Percentiles rank a stretch among this genome's conserved stretches.
phyloP scores from a whole-genome alignment of 2,888 invertebrate species.

The Isoperla grammatica region DNA sequence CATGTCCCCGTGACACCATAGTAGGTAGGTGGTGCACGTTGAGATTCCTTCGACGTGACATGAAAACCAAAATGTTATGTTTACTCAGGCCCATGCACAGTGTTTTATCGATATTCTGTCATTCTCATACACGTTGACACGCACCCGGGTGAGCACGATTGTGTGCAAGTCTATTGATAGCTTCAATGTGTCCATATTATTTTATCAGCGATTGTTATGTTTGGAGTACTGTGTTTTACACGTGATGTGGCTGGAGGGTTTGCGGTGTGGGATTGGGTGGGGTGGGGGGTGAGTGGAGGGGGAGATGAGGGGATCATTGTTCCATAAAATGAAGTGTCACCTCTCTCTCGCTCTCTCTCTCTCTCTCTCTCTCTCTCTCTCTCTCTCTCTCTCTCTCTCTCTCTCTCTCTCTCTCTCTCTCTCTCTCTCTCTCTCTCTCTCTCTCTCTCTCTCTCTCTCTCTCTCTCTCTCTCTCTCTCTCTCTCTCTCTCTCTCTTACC shows the following conservation, averaged over 20 bases:
- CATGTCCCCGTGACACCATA: no score
- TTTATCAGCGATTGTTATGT: conserved; percentile 9
- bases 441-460: neutral
- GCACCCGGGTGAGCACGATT: no score
- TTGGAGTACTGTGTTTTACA: conserved; percentile 11
- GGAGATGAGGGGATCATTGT: neutral
- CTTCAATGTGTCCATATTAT: conserved; percentile 10
- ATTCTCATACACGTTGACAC: no score
- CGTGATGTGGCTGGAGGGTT: neutral
- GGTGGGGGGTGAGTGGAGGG: neutral
- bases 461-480: neutral
- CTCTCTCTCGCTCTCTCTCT: conserved; percentile 6
- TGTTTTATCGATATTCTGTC: no score
- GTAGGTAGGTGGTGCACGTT: no score
- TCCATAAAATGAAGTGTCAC: conserved; percentile 10
- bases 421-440: neutral
- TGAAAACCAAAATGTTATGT: no score
- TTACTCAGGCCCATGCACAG: no score
- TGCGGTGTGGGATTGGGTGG: neutral
- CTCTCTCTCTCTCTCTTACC: neutral
- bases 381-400: neutral
- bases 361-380: neutral
- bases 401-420: neutral
- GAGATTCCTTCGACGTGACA: no score
- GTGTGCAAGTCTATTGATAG: no score